phyloP scores from a whole-genome alignment of 2,888 invertebrate species.

The Nephrocerus scutellatus region DNA sequence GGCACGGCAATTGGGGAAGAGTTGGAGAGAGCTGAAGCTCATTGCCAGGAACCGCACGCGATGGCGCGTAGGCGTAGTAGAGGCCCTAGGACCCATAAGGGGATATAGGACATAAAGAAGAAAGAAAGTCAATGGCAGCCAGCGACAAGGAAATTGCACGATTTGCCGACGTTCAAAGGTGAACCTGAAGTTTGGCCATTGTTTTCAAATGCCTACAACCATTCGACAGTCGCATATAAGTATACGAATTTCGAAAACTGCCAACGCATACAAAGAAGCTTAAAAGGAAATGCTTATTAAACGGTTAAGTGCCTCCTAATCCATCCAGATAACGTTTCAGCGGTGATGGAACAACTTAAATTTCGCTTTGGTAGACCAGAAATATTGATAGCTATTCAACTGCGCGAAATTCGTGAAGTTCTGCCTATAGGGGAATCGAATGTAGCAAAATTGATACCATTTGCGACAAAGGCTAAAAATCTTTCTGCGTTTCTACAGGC shows the following conservation, averaged over 20 bases:
- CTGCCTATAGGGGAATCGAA: not conserved
- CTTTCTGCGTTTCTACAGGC: slow-evolving; percentile 8
- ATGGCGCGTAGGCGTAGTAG: too few relatives aligned
- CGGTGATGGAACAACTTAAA: slow-evolving; percentile 7
- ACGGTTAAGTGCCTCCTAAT: slow-evolving; percentile 5
- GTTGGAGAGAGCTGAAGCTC: too few relatives aligned
- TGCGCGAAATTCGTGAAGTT: slow-evolving; percentile 1
- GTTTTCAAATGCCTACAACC: slow-evolving; percentile 7
- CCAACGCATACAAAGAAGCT: slow-evolving; percentile 9
- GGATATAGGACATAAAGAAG: too few relatives aligned
- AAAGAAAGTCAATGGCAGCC: too few relatives aligned
- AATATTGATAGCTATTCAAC: slow-evolving; percentile 11
- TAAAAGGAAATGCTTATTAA: slow-evolving; percentile 12
- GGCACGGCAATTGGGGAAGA: too few relatives aligned
- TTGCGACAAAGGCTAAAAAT: slow-evolving; percentile 9
- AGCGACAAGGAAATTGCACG: not conserved
- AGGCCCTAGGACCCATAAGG: too few relatives aligned
- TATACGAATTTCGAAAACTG: slow-evolving; percentile 12
- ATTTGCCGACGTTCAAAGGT: slow-evolving; percentile 13
- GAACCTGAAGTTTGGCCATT: slow-evolving; percentile 16
- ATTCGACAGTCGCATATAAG: too few relatives aligned
- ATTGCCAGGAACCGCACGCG: too few relatives aligned
- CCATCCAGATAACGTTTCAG: slow-evolving; percentile 5
- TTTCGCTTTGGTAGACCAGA: slow-evolving; percentile 14
- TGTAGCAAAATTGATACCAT: slow-evolving; percentile 5